phyloP scores from a whole-genome alignment of 2,797 vertebrate genomes.

The Pipistrellus nathusii region DNA sequence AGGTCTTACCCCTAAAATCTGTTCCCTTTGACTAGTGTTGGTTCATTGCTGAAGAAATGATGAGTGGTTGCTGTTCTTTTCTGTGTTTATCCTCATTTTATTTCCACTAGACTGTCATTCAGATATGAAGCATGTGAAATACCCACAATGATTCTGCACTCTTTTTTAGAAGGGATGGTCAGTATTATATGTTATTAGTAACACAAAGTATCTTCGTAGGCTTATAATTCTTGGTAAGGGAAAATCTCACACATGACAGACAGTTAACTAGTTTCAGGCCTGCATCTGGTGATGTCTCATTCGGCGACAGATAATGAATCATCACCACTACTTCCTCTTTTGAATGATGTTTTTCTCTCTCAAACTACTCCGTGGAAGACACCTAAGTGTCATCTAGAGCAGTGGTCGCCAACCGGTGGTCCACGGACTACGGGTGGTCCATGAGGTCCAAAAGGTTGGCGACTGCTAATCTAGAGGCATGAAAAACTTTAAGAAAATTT shows the following conservation, averaged over 20 bases:
- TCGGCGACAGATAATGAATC: background rate
- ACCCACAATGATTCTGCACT: background rate
- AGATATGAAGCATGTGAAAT: background rate
- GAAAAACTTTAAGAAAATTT: background rate
- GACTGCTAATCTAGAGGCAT: background rate
- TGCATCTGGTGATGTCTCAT: background rate
- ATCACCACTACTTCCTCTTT: background rate
- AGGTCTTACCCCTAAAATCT: background rate
- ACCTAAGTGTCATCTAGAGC: background rate
- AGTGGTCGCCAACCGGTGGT: too few relatives aligned
- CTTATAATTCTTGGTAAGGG: background rate
- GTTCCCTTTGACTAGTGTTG: background rate
- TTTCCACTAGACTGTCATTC: background rate
- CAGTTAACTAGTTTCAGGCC: background rate
- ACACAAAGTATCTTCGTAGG: background rate
- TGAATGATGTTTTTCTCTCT: conserved; percentile 16
- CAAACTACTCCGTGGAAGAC: background rate
- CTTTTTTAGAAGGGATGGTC: background rate
- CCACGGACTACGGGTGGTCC: too few relatives aligned
- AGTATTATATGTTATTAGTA: background rate
- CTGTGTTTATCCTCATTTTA: background rate
- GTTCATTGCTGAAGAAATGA: background rate
- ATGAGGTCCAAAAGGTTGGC: too few relatives aligned
- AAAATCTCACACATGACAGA: background rate
- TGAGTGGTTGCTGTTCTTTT: background rate